Base-by-base conservation (phyloP, 2,888 invertebrate genomes). In the Halocaridina rubra region DNA sequence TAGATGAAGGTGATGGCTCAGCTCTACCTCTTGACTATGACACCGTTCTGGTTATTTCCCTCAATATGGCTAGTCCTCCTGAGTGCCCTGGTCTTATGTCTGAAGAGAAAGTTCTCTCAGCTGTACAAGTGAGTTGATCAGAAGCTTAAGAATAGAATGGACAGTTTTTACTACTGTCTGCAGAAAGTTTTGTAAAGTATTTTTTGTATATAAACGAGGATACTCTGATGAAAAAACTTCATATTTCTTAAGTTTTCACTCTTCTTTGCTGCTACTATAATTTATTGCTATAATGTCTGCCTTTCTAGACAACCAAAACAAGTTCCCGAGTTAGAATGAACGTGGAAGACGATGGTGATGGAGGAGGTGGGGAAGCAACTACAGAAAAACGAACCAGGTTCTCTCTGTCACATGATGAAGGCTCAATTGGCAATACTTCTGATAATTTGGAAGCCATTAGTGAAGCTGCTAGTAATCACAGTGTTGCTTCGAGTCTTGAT, bases 391-490 rank as follows among this genome's bases (percentile, higher is more conserved):
- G 92, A 61, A 92, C 92, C 2, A 90, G 93, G 86, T 97, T 97
- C 91, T 96, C 96, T 0, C 92, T 96, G 71, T 96, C 96, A 0
- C 96, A 96, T 90, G 98, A 98, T 90, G 98, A 98, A 91, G 97
- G 97, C 27, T 97, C 96, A 0, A 94, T 96, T 81, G 96, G 97
- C 16, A 97, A 97, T 90, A 95, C 96, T 0, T 97, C 97, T 3
- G 98, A 98, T 91, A 97, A 97, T 91, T 92, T 97, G 89, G 98
- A 98, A 91, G 98, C 96, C 0, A 96, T 98, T 30, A 98, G 97
- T 1, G 98, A 98, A 91, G 98, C 97, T 0, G 97, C 98, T 0
- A 97, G 97, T 80, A 97, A 97, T 91, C 97, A 97, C 91, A 97
- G 97, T 89, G 97, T 97, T 78, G 96, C 96, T 4, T 93, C 93